phyloP scores from a whole-genome alignment of 2,113 vertebrate genomes.

The Scomber scombrus region DNA sequence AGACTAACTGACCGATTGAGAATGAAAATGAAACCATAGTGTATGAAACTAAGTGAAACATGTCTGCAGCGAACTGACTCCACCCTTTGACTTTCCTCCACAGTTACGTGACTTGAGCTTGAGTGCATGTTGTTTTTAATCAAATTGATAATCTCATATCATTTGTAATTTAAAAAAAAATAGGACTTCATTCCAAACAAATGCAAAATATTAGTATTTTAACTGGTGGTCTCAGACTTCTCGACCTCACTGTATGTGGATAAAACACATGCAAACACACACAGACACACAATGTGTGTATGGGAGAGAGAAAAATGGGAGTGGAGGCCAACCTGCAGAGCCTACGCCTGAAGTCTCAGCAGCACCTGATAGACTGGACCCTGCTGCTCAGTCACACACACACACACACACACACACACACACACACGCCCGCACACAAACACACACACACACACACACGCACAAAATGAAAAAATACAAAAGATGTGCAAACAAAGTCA shows the following conservation, averaged over 20 bases:
- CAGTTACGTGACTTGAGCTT: too few relatives aligned
- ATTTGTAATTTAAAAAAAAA: too few relatives aligned
- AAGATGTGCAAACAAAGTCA: slow-evolving; percentile 30
- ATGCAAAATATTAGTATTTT: too few relatives aligned
- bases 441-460: background rate
- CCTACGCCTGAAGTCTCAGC: slow-evolving; percentile 65
- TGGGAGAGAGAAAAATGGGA: slow-evolving; percentile 35
- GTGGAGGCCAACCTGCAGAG: slow-evolving; percentile 76
- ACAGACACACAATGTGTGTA: slow-evolving; percentile 1
- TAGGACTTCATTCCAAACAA: too few relatives aligned
- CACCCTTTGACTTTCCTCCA: too few relatives aligned
- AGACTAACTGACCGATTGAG: too few relatives aligned
- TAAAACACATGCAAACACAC: slow-evolving; percentile 29
- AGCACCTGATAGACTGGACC: slow-evolving; percentile 70
- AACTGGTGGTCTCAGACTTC: too few relatives aligned
- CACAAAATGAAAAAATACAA: slow-evolving; percentile 24
- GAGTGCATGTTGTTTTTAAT: too few relatives aligned
- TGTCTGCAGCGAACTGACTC: too few relatives aligned
- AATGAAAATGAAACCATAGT: too few relatives aligned
- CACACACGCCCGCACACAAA: slow-evolving; percentile 23
- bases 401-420: slow-evolving; percentile 27
- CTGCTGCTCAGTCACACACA: slow-evolving; percentile 69
- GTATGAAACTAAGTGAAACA: too few relatives aligned
- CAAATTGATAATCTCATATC: too few relatives aligned
- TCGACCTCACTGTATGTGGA: background rate